Conservation (phyloP, 2,113 vertebrate species). For the Pangasianodon gigas region DNA sequence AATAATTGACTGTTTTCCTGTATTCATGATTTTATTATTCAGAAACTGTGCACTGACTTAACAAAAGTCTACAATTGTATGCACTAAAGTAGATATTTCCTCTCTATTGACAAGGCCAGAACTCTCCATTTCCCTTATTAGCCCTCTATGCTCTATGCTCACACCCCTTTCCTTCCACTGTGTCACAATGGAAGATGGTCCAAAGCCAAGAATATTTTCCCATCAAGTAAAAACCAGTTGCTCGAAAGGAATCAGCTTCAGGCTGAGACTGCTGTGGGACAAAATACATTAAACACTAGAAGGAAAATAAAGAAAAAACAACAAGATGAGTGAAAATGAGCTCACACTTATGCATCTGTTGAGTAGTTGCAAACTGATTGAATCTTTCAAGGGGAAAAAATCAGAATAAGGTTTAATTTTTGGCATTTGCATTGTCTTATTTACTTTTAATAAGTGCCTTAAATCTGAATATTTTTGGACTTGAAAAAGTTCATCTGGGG, state of each 20-base stretch:
- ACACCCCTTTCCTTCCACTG: constrained; percentile 26
- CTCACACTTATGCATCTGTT: too few relatives aligned
- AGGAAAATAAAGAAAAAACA: background rate
- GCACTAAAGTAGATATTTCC: constrained; percentile 19
- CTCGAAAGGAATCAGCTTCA: constrained; percentile 49
- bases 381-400: too few relatives aligned
- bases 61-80: too few relatives aligned
- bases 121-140: constrained; percentile 38
- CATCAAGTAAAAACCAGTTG: constrained; percentile 54
- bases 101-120: constrained; percentile 5
- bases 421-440: too few relatives aligned
- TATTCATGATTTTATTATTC: too few relatives aligned
- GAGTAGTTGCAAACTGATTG: too few relatives aligned
- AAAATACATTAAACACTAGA: constrained; percentile 36
- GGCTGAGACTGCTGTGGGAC: constrained; percentile 46
- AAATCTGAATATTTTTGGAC: too few relatives aligned
- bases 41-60: too few relatives aligned
- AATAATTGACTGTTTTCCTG: too few relatives aligned
- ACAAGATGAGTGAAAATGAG: background rate
- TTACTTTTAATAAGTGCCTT: too few relatives aligned
- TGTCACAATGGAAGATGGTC: constrained; percentile 45
- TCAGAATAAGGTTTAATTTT: too few relatives aligned
- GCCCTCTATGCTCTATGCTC: constrained; percentile 8
- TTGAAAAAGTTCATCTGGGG: too few relatives aligned
- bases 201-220: constrained; percentile 53